A percentile compares a stretch with the other conserved stretches of the same genome.
Conservation (phyloP, 2,888 invertebrate species). For the Deilephila elpenor region DNA sequence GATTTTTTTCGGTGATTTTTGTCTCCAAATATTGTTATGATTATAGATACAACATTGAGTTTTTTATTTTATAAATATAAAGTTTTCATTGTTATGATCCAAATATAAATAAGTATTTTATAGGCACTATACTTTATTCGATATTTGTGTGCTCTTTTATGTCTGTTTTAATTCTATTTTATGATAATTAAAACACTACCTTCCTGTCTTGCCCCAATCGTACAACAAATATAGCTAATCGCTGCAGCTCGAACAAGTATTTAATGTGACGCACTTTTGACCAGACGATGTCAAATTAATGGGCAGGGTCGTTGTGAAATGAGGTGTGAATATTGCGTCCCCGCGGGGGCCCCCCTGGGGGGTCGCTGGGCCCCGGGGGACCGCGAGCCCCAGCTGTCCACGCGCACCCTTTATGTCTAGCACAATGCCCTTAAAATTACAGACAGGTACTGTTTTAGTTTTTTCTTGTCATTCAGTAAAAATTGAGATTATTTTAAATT, state of each 20-base stretch:
- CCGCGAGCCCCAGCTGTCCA: conserved; percentile 66
- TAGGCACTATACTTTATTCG: too few species aligned
- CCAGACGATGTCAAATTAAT: conserved; percentile 70
- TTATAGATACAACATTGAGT: background rate
- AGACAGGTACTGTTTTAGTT: conserved; percentile 65
- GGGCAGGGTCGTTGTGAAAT: conserved; percentile 77
- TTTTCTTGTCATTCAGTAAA: conserved; percentile 44
- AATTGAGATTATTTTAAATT: background rate
- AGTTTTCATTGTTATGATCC: too few species aligned
- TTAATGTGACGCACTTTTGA: conserved; percentile 62
- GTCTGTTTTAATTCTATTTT: background rate
- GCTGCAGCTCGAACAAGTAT: conserved; percentile 50
- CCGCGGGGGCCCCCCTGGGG: conserved; percentile 64
- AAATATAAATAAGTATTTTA: too few species aligned
- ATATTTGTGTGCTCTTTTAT: too few species aligned
- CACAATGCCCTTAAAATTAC: conserved; percentile 71
- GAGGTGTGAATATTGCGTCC: conserved; percentile 84
- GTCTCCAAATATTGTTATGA: background rate
- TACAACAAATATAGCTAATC: conserved; percentile 57
- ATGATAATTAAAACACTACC: background rate
- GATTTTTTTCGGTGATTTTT: conserved; percentile 21
- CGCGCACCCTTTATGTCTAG: conserved; percentile 61
- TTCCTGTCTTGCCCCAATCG: background rate
- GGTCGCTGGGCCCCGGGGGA: conserved; percentile 60
- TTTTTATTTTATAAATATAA: background rate